Base-by-base conservation (phyloP, 2,888 invertebrate species). In the Noctua janthe region DNA sequence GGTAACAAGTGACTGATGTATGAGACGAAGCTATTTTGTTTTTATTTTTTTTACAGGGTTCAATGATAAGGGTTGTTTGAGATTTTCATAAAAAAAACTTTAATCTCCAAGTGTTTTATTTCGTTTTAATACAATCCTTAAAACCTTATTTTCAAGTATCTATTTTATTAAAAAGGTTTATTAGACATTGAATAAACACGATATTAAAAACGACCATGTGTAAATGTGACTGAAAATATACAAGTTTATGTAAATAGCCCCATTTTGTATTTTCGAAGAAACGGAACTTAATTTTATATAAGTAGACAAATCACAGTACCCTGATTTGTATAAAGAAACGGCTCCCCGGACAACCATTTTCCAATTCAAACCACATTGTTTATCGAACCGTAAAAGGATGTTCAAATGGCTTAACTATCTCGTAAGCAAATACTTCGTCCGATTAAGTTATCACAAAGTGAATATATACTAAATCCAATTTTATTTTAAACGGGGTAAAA, bases 391-490 rank as follows among this genome's bases (percentile, higher is more conserved):
- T 81, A 72, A 86, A 89, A 87, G 80, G 74, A 81, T 88, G 83
- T 82, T 71, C 82, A 81, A 86, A 85, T 78, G 80, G 83, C 56
- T 78, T 76, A 81, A 76, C 76, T 79, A 82, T 81, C 59, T 81
- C 64, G 80, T 81, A 87, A 86, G 79, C 79, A 80, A 81, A 80
- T 81, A 85, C 80, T 79, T 75, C 85, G 75, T 83, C 49, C 75
- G 78, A 87, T 85, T 86, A 87, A 85, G 75, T 88, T 88, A 81
- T 85, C 83, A 87, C 82, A 84, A 85, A 82, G 85, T 81, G 81
- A 87, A 74, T 54, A 17, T 83, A 89, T 83, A 89, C 89, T 88
- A 91, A 91, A 92, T 91, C 90, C 91, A 91, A 93, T 93, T 93
- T 93, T 90, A 92, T 92, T 29, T 92, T 90, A 87, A 89, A 87